Percentiles rank a stretch among this genome's conserved stretches.
Conservation (phyloP, 2,888 invertebrate species). For the Allygus modestus region DNA sequence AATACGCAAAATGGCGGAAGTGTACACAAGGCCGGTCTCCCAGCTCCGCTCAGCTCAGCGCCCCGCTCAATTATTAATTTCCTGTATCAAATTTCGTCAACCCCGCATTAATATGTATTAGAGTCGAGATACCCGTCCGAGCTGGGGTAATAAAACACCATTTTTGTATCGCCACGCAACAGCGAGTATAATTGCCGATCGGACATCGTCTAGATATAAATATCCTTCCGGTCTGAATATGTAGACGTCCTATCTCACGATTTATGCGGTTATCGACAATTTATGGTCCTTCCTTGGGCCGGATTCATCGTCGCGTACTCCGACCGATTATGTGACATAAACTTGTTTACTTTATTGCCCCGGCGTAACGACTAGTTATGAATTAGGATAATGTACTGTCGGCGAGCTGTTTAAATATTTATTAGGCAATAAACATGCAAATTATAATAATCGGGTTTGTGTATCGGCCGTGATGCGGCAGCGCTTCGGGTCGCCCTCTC, state of each 20-base stretch:
- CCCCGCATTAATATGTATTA: slow-evolving; percentile 49
- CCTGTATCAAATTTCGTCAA: slow-evolving; percentile 56
- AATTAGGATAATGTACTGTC: slow-evolving; percentile 47
- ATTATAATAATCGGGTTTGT: slow-evolving; percentile 44
- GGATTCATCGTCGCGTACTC: slow-evolving; percentile 24
- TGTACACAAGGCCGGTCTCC: slow-evolving; percentile 43
- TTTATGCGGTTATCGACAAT: slow-evolving; percentile 23
- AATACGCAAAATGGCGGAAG: slow-evolving; percentile 51
- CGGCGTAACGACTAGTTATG: slow-evolving; percentile 13
- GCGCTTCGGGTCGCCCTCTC: neutral
- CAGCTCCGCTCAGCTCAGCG: too few relatives aligned
- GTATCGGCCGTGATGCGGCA: neutral
- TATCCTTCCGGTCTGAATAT: slow-evolving; percentile 38
- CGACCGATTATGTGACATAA: slow-evolving; percentile 49
- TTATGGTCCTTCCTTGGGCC: slow-evolving; percentile 33
- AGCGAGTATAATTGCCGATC: slow-evolving; percentile 29
- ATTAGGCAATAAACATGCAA: slow-evolving; percentile 57
- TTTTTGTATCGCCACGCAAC: slow-evolving; percentile 32
- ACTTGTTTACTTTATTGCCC: slow-evolving; percentile 54
- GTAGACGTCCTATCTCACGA: neutral
- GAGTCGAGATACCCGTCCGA: slow-evolving; percentile 1
- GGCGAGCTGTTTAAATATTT: slow-evolving; percentile 51
- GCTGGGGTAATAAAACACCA: slow-evolving; percentile 14
- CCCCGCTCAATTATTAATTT: slow-evolving; percentile 55
- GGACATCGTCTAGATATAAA: slow-evolving; percentile 35